These are phyloP conservation scores for Andrena trimmerana DNA, from an alignment of 2,888 invertebrate species.

Conservation along the genomic window DNA sequence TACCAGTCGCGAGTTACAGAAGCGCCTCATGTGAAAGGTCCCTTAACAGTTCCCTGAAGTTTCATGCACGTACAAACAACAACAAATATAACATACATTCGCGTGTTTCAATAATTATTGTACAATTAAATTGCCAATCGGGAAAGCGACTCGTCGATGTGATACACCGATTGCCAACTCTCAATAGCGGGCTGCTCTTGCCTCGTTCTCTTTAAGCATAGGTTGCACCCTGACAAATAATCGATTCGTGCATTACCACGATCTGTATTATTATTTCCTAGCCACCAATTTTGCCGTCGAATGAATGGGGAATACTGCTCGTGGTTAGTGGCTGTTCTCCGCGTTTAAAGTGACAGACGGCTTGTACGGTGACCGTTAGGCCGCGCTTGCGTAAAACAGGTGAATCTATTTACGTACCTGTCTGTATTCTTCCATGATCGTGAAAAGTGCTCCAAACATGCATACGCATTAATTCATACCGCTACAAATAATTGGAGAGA, in stretches of 20 bases:
- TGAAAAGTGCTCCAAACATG: no score
- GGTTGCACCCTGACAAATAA: constrained; percentile 11
- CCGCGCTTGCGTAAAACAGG: constrained; percentile 61
- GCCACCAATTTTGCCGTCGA: constrained; percentile 42
- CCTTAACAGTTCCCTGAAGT: neutral
- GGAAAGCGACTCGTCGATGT: neutral
- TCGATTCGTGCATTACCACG: constrained; percentile 36
- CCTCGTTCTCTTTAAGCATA: neutral
- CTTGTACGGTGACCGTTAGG: constrained; percentile 67
- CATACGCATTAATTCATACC: no score
- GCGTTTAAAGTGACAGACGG: constrained; percentile 67
- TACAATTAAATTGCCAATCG: constrained; percentile 5
- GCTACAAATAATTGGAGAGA: no score
- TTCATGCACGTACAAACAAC: no score
- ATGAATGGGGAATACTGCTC: constrained; percentile 49
- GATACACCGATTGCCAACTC: neutral
- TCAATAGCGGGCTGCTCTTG: neutral
- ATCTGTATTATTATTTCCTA: constrained; percentile 51
- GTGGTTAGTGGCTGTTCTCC: constrained; percentile 49
- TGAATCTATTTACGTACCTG: constrained; percentile 69
- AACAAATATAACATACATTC: neutral
- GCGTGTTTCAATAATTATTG: neutral
- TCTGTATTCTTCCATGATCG: constrained; percentile 14
- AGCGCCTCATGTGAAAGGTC: no score
- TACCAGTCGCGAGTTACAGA: neutral